phyloP scores from a whole-genome alignment of 2,888 invertebrate genomes.

The Ischnura elegans region DNA sequence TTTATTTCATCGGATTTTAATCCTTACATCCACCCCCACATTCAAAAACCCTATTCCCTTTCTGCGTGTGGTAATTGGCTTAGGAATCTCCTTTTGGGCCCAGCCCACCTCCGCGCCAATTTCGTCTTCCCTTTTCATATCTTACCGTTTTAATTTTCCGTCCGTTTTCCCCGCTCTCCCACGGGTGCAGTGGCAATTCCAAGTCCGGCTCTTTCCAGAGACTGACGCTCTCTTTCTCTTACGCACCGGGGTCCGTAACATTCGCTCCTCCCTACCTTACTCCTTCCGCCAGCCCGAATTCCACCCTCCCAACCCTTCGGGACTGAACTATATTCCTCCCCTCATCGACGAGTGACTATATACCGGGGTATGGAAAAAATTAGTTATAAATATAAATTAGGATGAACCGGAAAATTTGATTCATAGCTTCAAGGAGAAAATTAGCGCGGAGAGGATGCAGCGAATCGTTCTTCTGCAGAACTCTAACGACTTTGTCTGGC shows the following conservation, averaged over 20 bases:
- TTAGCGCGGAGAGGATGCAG: no score
- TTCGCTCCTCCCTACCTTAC: no score
- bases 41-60: constrained; percentile 61
- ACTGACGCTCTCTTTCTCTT: background rate
- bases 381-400: no score
- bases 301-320: background rate
- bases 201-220: background rate
- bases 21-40: constrained; percentile 32
- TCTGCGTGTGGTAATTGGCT: constrained; percentile 58
- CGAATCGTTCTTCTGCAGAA: no score
- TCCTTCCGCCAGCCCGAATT: no score
- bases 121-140: constrained; percentile 16
- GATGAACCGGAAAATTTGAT: no score
- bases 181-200: constrained; percentile 13
- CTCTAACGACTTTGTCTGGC: no score
- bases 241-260: no score
- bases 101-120: background rate
- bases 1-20: constrained; percentile 63
- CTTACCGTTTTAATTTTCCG: background rate
- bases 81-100: background rate
- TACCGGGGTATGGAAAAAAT: no score
- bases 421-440: no score
- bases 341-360: no score
- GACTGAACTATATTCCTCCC: background rate
- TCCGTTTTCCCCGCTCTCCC: background rate